Conservation (phyloP, 2,797 vertebrate genomes). For the Helicolenus hilgendorfi region DNA sequence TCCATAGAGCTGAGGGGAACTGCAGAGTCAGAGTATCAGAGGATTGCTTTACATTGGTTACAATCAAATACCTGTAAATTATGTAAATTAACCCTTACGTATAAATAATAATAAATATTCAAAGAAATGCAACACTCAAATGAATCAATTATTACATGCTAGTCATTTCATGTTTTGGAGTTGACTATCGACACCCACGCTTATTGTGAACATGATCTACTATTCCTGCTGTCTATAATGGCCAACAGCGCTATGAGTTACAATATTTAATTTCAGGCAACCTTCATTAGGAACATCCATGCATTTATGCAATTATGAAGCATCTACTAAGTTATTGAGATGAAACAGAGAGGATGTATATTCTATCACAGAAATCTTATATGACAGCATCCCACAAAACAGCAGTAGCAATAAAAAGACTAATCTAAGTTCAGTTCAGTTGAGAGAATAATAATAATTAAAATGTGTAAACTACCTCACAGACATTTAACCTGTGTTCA, state of each 20-base stretch:
- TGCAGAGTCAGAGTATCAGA: not conserved
- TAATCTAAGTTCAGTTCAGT: not conserved
- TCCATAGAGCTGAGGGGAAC: not conserved
- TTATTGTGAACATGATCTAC: not conserved
- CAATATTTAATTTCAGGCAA: not conserved
- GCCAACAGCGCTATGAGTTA: not conserved
- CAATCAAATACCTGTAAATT: not conserved
- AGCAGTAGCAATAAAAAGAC: constrained; percentile 1
- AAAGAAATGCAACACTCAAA: not conserved
- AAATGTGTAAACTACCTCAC: constrained; percentile 4
- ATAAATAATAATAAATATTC: not conserved
- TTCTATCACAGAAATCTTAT: not conserved
- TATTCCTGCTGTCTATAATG: not conserved
- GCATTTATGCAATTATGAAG: not conserved
- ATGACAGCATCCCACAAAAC: not conserved
- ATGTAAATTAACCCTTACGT: not conserved
- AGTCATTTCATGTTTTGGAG: not conserved
- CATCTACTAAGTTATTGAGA: not conserved
- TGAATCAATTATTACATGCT: not conserved
- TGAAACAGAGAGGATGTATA: not conserved
- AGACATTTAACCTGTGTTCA: not conserved
- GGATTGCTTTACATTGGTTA: not conserved
- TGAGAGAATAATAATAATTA: not conserved
- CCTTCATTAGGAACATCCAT: not conserved
- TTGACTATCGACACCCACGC: not conserved